A percentile compares a stretch with the other conserved stretches of the same genome.
Evolutionary conservation across 2,888 invertebrate genomes (phyloP).

Genomic region (Rhorus exstirpatorius): DNA sequence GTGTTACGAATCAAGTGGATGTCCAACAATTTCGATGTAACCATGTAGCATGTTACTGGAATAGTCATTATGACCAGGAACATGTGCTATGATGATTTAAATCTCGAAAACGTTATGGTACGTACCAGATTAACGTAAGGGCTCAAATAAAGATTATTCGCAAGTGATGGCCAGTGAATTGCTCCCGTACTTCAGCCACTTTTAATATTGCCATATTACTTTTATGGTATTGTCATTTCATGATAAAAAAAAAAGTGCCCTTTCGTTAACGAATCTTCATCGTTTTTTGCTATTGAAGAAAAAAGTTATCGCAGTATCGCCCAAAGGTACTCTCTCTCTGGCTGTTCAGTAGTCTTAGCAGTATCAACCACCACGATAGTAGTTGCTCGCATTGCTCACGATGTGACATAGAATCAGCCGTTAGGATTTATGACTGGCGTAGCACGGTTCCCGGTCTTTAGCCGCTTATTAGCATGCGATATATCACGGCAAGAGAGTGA

Average conservation of each 20-base stretch:
- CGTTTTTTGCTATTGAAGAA: not conserved
- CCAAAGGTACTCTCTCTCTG: slow-evolving; percentile 13
- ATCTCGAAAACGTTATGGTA: not conserved
- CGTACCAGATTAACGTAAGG: not conserved
- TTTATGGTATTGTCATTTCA: not conserved
- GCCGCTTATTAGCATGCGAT: slow-evolving; percentile 86
- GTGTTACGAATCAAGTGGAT: slow-evolving; percentile 51
- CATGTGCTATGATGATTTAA: slow-evolving; percentile 9
- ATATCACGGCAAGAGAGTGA: slow-evolving; percentile 82
- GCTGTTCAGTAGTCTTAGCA: slow-evolving; percentile 2
- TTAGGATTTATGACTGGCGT: slow-evolving; percentile 84
- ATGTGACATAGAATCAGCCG: slow-evolving; percentile 78
- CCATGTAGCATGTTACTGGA: slow-evolving; percentile 9
- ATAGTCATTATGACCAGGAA: slow-evolving; percentile 27
- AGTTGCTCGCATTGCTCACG: slow-evolving; percentile 52
- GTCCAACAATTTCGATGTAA: slow-evolving; percentile 21
- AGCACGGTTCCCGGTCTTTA: slow-evolving; percentile 85
- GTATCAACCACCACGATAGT: slow-evolving; percentile 29
- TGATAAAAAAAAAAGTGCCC: not conserved
- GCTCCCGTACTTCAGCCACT: too few species aligned
- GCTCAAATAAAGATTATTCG: not conserved
- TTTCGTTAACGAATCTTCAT: not conserved
- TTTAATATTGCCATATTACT: not conserved
- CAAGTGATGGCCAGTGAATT: too few species aligned
- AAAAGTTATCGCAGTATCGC: slow-evolving; percentile 11